Base-by-base conservation (phyloP, 2,113 vertebrate species). In the Cyanoramphus novaezelandiae region DNA sequence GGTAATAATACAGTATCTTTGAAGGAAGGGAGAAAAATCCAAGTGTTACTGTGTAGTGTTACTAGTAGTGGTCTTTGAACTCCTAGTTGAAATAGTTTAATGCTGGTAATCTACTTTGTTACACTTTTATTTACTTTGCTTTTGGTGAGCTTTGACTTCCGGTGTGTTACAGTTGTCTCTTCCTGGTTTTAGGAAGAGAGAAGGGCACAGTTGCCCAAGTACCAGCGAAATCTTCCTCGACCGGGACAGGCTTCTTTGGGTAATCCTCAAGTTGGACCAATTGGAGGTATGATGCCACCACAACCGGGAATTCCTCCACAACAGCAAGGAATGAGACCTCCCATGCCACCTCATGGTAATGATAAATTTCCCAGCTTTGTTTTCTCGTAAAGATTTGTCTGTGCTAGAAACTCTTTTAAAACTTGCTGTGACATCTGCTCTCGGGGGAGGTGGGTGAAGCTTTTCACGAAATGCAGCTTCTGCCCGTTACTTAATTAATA, bases 261-360 rank as follows among this genome's bases (percentile, higher is more conserved):
- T 95, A 99, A 98, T 97, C 98, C 99, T 89, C 98, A 98, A 5
- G 98, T 99, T 97, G 98, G 98, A 77, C 98, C 99, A 87, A 99
- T 99, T 93, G 99, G 99, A 90, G 97, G 98, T 94, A 99, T 99
- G 98, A 99, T 99, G 98, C 98, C 99, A 93, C 99, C 98, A 70
- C 99, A 99, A 96, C 98, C 98, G 75, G 98, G 98, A 96, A 98
- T 98, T 94, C 98, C 98, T 92, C 98, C 98, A 9, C 99, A 99
- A 57, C 99, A 99, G 52, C 99, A 99, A 92, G 99, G 98, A 95
- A 99, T 99, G 98, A 99, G 99, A 98, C 99, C 99, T 97, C 99
- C 99, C 67, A 98, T 98, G 95, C 98, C 98, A 50, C 98, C 98
- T 95, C 98, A 98, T 96, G 98, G 98, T 98, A 98, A 97, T 95